phyloP scores from a whole-genome alignment of 2,888 invertebrate species.

The Heliconius charithonia region DNA sequence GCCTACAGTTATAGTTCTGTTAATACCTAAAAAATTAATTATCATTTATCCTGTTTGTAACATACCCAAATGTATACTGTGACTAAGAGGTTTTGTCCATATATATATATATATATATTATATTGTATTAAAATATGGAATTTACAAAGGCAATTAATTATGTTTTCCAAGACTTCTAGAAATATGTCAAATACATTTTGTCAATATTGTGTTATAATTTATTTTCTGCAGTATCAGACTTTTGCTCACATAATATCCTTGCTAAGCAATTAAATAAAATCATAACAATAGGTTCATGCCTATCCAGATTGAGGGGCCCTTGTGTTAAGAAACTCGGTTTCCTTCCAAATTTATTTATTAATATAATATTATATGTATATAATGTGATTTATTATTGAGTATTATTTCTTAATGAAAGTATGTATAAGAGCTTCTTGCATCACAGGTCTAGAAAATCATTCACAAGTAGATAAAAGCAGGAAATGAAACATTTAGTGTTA shows the following conservation, averaged over 20 bases:
- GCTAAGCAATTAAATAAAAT: no score
- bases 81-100: conserved; percentile 26
- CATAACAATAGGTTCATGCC: no score
- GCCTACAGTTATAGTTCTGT: no score
- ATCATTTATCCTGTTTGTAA: conserved; percentile 60
- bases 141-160: background rate
- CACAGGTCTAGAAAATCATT: conserved; percentile 31
- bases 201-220: background rate
- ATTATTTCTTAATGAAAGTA: background rate
- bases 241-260: no score
- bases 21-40: no score
- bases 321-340: no score
- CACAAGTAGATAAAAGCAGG: conserved; percentile 57
- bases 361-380: no score
- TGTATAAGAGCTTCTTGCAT: background rate
- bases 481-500: conserved; percentile 58
- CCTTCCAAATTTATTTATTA: no score
- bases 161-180: background rate
- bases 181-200: background rate
- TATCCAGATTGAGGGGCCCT: no score
- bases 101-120: no score
- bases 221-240: no score
- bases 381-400: no score
- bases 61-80: conserved; percentile 34
- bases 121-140: conserved; percentile 18